Percentiles rank a stretch among this genome's conserved stretches.
These are phyloP conservation scores for Agonopterix arenella DNA, from an alignment of 2,888 invertebrate genomes.

Conservation along the genomic window DNA sequence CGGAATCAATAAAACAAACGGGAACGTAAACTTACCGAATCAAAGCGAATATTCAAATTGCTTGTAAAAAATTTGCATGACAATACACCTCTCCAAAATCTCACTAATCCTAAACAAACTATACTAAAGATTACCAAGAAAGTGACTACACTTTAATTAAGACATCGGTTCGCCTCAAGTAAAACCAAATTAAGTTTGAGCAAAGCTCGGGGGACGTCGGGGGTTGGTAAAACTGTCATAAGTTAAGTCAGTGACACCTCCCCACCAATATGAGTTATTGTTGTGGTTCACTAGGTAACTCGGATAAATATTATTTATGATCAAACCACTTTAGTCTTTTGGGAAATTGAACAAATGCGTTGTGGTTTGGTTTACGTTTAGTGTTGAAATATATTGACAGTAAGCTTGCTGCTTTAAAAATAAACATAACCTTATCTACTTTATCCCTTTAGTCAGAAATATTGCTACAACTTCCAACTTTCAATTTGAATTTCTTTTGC, in stretches of 20 bases:
- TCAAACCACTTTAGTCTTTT: background rate
- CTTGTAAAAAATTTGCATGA: too few relatives aligned
- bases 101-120: too few relatives aligned
- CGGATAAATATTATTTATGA: slow-evolving; percentile 40
- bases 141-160: slow-evolving; percentile 43
- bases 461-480: too few relatives aligned
- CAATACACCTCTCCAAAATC: too few relatives aligned
- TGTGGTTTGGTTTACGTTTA: background rate
- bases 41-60: too few relatives aligned
- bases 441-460: too few relatives aligned
- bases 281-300: slow-evolving; percentile 42
- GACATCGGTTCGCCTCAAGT: slow-evolving; percentile 43
- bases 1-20: too few relatives aligned
- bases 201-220: slow-evolving; percentile 34
- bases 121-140: slow-evolving; percentile 5
- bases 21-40: too few relatives aligned
- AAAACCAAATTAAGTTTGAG: slow-evolving; percentile 48
- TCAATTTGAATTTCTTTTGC: too few relatives aligned
- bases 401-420: background rate
- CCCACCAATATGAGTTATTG: slow-evolving; percentile 40
- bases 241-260: slow-evolving; percentile 14
- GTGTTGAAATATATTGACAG: too few relatives aligned
- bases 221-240: slow-evolving; percentile 23
- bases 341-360: background rate
- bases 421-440: background rate